Conservation (phyloP, 2,113 vertebrate genomes). For the Glaucidium brasilianum region DNA sequence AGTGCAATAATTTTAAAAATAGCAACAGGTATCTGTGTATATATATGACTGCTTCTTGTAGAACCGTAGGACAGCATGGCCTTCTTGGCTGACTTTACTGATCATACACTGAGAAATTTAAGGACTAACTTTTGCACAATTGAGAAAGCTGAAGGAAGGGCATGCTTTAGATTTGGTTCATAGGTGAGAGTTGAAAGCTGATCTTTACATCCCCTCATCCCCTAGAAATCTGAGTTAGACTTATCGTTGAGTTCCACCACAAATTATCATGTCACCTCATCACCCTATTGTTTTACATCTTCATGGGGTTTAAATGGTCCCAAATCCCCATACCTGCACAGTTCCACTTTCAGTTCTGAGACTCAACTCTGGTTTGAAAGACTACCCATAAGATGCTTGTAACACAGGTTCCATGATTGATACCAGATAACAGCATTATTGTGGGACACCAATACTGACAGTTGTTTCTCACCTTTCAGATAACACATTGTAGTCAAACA, state of each 20-base stretch:
- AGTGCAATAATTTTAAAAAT: neutral
- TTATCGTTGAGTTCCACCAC: neutral
- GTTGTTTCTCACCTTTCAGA: neutral
- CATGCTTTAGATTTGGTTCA: neutral
- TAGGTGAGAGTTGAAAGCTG: neutral
- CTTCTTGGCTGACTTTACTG: neutral
- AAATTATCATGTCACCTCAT: neutral
- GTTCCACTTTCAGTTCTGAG: neutral
- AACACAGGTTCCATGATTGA: neutral
- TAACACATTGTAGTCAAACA: accelerated
- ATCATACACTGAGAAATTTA: neutral
- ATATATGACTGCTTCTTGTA: neutral
- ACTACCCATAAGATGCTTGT: neutral
- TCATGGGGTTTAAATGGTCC: neutral
- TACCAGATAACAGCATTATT: neutral
- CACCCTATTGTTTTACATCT: neutral
- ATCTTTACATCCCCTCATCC: neutral
- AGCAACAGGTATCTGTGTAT: neutral
- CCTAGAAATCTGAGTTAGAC: neutral
- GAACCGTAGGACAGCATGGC: neutral
- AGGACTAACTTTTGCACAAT: neutral
- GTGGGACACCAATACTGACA: neutral
- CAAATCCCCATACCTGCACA: neutral
- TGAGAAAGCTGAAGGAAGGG: neutral
- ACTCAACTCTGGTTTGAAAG: neutral